A percentile compares a stretch with the other conserved stretches of the same genome.
Evolutionary conservation across 2,113 vertebrate genomes (phyloP).

Genomic region (Petrocephalus microphthalmus): DNA sequence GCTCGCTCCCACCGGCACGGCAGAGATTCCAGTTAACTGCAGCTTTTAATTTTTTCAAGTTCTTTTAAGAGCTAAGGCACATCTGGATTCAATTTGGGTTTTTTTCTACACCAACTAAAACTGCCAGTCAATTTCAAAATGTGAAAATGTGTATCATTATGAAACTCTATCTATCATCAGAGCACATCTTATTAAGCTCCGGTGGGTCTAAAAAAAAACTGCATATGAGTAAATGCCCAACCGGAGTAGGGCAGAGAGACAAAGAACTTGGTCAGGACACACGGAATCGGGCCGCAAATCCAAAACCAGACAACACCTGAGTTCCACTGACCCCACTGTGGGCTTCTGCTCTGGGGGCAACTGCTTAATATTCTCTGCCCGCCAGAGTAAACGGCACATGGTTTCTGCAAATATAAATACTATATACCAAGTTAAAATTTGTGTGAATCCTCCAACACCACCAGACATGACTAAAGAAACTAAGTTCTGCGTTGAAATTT

Average conservation of each 20-base stretch:
- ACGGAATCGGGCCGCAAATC: conserved; percentile 31
- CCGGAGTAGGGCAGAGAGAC: conserved; percentile 15
- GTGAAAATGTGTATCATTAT: conserved; percentile 37
- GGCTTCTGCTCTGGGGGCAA: conserved; percentile 39
- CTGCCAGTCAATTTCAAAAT: conserved; percentile 42
- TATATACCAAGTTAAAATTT: not conserved
- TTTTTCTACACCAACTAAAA: conserved; percentile 35
- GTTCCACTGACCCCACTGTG: conserved; percentile 35
- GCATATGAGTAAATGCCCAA: conserved; percentile 50
- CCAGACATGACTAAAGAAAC: not conserved
- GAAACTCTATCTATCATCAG: conserved; percentile 54
- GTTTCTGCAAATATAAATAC: not conserved
- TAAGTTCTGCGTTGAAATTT: not conserved
- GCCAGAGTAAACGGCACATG: not conserved
- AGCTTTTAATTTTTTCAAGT: conserved; percentile 27
- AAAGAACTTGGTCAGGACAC: conserved; percentile 39
- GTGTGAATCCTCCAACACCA: not conserved
- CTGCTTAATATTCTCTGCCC: conserved; percentile 49
- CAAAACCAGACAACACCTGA: conserved; percentile 32
- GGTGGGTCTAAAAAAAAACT: conserved; percentile 48
- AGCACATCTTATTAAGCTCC: conserved; percentile 47
- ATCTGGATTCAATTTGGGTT: conserved; percentile 57
- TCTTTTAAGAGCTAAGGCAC: conserved; percentile 50
- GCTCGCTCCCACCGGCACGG: too few relatives aligned
- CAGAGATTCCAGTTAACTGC: conserved; percentile 35